Percentiles rank a stretch among this genome's conserved stretches.
phyloP scores from a whole-genome alignment of 2,113 vertebrate species.

The Myrmecophaga tridactyla region DNA sequence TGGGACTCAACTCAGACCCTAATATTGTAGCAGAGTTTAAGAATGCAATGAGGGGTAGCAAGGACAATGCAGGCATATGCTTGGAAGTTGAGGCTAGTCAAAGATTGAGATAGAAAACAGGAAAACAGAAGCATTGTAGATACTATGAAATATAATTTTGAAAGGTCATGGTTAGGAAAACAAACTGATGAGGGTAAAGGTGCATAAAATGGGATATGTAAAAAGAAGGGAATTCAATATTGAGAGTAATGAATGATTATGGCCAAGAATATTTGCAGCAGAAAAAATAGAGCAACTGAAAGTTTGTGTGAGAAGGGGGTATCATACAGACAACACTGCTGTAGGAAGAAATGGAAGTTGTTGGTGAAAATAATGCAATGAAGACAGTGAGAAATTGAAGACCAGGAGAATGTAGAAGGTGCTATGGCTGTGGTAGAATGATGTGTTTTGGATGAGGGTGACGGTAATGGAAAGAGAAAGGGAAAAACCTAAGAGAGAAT shows the following conservation, averaged over 20 bases:
- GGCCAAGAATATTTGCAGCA: background rate
- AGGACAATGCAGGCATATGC: background rate
- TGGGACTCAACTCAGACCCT: background rate
- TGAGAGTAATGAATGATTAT: background rate
- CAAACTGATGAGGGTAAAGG: background rate
- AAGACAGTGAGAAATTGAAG: background rate
- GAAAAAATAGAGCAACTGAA: background rate
- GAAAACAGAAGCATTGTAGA: background rate
- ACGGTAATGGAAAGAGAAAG: background rate
- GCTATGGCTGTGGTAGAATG: background rate
- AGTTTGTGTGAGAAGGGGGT: background rate
- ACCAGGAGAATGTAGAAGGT: background rate
- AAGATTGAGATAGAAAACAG: background rate
- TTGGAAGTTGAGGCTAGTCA: background rate
- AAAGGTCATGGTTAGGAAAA: background rate
- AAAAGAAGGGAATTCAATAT: background rate
- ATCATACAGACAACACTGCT: background rate
- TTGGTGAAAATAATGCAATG: background rate
- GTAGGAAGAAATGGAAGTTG: background rate
- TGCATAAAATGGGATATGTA: background rate
- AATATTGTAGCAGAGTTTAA: background rate
- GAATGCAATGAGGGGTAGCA: background rate
- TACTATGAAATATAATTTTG: background rate
- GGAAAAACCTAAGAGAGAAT: background rate
- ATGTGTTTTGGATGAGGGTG: background rate